These are phyloP conservation scores for Celastrina argiolus DNA, from an alignment of 2,888 invertebrate species.

Conservation along the genomic window DNA sequence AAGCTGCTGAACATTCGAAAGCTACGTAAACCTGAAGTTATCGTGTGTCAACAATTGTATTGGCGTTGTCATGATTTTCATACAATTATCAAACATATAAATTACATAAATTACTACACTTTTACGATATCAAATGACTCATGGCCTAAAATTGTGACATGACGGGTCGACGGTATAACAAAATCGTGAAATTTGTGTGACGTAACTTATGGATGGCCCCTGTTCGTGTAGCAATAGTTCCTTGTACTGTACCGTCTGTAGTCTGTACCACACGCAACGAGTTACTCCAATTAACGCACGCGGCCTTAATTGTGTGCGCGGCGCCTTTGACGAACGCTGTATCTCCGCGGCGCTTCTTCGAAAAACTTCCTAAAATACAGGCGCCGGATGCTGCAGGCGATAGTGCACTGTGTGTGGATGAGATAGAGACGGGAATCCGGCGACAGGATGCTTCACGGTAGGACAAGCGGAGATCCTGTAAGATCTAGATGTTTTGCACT, in stretches of 20 bases:
- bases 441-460: conserved; percentile 66
- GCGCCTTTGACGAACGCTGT: conserved; percentile 68
- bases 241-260: conserved; percentile 54
- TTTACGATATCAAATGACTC: no score
- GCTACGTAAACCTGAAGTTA: no score
- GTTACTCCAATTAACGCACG: conserved; percentile 78
- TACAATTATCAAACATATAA: no score
- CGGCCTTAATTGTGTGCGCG: conserved; percentile 76
- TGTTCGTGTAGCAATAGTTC: conserved; percentile 14
- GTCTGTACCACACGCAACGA: conserved; percentile 62
- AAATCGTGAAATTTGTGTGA: no score
- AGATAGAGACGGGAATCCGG: conserved; percentile 43
- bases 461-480: conserved; percentile 70
- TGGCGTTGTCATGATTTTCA: no score
- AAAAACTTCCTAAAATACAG: conserved; percentile 74
- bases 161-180: no score
- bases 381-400: conserved; percentile 42
- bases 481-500: background rate
- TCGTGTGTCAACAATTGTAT: no score
- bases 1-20: no score
- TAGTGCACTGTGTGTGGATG: conserved; percentile 40
- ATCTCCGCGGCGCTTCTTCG: conserved; percentile 62
- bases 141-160: no score
- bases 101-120: no score
- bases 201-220: no score